phyloP scores from a whole-genome alignment of 2,888 invertebrate genomes.

The Seira musarum region DNA sequence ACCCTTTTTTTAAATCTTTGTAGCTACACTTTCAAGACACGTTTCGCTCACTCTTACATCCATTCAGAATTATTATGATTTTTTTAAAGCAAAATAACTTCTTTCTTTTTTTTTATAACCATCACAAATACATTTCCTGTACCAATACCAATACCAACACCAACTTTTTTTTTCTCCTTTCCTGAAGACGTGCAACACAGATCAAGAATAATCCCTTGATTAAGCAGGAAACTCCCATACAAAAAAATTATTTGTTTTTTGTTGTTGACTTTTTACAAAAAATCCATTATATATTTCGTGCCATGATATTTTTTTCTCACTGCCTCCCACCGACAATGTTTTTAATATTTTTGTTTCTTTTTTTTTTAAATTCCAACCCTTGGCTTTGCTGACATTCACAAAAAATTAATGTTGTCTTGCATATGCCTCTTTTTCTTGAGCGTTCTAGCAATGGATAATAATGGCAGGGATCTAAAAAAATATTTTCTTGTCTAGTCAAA shows the following conservation, averaged over 20 bases:
- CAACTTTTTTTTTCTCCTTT: too few species aligned
- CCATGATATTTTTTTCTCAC: neutral
- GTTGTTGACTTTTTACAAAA: too few species aligned
- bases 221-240: too few species aligned
- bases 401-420: neutral
- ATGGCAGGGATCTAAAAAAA: constrained; percentile 50
- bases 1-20: constrained; percentile 8
- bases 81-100: too few species aligned
- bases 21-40: constrained; percentile 12
- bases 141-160: too few species aligned
- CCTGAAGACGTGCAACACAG: too few species aligned
- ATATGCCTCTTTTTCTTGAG: neutral
- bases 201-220: too few species aligned
- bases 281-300: too few species aligned
- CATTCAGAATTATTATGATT: too few species aligned
- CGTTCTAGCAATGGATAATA: neutral
- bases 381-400: constrained; percentile 18
- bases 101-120: too few species aligned
- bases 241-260: too few species aligned
- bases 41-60: constrained; percentile 30
- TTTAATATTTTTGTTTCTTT: constrained; percentile 23
- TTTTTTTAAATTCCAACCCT: neutral
- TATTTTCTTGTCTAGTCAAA: constrained; percentile 56
- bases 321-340: constrained; percentile 22
- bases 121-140: too few species aligned